Base-by-base conservation (phyloP, 2,888 invertebrate genomes). In the Cybosia mesomella region DNA sequence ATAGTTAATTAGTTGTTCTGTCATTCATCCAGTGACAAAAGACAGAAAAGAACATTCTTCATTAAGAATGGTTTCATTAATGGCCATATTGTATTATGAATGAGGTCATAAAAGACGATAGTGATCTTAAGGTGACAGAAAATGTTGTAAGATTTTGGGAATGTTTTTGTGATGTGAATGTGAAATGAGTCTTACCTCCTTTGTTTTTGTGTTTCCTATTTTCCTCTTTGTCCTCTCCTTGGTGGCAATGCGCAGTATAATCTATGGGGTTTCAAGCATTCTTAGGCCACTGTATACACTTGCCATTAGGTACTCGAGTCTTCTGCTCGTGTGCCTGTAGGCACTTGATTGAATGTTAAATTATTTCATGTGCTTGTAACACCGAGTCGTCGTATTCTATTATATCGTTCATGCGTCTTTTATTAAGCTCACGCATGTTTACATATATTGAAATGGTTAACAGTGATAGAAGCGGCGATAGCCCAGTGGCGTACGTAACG, bases 51-150 rank as follows among this genome's bases (percentile, higher is more conserved):
- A 15, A 15, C 43, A 43, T 43, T 43, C 15, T 43, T 43, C 7
- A 43, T 18, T 18, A 43, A 8, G n/a, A 49, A 49, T 49, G 49
- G 49, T 49, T 49, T 9, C 49, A n/a, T 43, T 49, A 49, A 43
- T 9, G n/a, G 49, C 49, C 49, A 49, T 28, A 65, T 67, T 76
- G 64, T 76, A 34, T 59, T 24, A n/a, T 2, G 55, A 67, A 67
- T 61, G 54, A 64, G 39, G 28, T 36, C 49, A 58, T 58, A 28
- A 58, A 58, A 1, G 7, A 18, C 18, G 58, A 28, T 58, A 58
- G 22, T 32, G 58, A 28, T 58, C 18, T 24, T 58, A n/a, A 15
- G 9, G 54, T 58, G 58, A 32, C 58, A 58, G 58, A 58, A 32
- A 28, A 32, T 13, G 24, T 58, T 24, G 58, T 32, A 13, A 9